A percentile compares a stretch with the other conserved stretches of the same genome.
Evolutionary conservation across 2,888 invertebrate genomes (phyloP).

Genomic region (Craniophora ligustri): DNA sequence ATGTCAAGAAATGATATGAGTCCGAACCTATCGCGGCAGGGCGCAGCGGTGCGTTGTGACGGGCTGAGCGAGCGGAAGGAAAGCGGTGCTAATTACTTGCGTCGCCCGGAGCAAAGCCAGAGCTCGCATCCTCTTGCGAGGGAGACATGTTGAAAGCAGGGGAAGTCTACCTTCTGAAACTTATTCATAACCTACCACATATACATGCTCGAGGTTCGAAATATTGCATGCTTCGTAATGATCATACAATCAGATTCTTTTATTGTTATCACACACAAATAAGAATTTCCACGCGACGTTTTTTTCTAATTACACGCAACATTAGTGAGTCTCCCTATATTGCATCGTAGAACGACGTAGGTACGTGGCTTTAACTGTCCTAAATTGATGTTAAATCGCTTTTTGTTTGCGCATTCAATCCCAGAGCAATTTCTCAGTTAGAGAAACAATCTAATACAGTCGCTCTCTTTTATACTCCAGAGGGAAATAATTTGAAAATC

Average conservation of each 20-base stretch:
- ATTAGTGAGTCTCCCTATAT: slow-evolving; percentile 14
- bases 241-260: slow-evolving; percentile 9
- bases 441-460: slow-evolving; percentile 72
- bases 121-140: slow-evolving; percentile 57
- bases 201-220: slow-evolving; percentile 16
- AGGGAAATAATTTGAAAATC: slow-evolving; percentile 61
- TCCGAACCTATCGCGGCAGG: slow-evolving; percentile 26
- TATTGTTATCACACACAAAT: background rate
- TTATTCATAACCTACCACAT: slow-evolving; percentile 44
- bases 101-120: slow-evolving; percentile 73
- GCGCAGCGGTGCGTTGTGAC: slow-evolving; percentile 21
- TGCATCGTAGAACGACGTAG: slow-evolving; percentile 18
- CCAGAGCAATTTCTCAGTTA: slow-evolving; percentile 75
- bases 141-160: slow-evolving; percentile 60
- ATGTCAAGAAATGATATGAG: slow-evolving; percentile 47
- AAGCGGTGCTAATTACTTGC: slow-evolving; percentile 83
- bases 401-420: slow-evolving; percentile 79
- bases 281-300: background rate
- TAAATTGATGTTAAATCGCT: slow-evolving; percentile 81
- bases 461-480: slow-evolving; percentile 61
- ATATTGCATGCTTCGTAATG: slow-evolving; percentile 13
- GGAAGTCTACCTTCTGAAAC: slow-evolving; percentile 58
- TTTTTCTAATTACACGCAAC: slow-evolving; percentile 7
- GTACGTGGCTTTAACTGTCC: slow-evolving; percentile 35
- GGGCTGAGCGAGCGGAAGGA: slow-evolving; percentile 76